These are phyloP conservation scores for Plagodis pulveraria DNA, from an alignment of 2,888 invertebrate species.

Conservation along the genomic window DNA sequence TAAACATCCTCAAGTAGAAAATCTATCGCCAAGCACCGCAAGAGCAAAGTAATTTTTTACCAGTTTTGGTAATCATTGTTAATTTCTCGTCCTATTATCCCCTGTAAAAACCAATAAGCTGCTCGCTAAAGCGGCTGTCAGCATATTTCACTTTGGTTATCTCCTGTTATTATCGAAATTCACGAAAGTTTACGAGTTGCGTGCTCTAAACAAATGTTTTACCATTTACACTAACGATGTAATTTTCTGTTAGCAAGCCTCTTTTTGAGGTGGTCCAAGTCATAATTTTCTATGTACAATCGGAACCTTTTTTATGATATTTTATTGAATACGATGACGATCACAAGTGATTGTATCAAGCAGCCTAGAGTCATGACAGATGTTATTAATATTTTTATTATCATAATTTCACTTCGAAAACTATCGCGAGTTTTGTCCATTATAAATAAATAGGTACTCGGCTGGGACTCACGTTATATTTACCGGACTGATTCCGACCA, in stretches of 20 bases:
- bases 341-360: no score
- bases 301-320: not conserved
- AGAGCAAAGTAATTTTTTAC: not conserved
- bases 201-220: slow-evolving; percentile 65
- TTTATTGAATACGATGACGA: no score
- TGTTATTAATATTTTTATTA: no score
- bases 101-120: slow-evolving; percentile 13
- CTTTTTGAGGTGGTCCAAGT: slow-evolving; percentile 35
- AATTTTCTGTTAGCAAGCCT: slow-evolving; percentile 66
- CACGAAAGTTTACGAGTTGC: slow-evolving; percentile 59
- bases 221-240: slow-evolving; percentile 66
- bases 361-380: no score
- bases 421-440: no score
- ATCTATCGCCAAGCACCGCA: no score
- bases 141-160: slow-evolving; percentile 22
- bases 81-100: no score
- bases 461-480: no score
- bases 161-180: slow-evolving; percentile 56
- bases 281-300: slow-evolving; percentile 6
- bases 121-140: slow-evolving; percentile 5
- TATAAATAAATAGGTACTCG: no score
- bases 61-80: not conserved
- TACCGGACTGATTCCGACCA: no score
- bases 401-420: no score
- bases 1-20: no score